These are phyloP conservation scores for Zonotrichia albicollis DNA, from an alignment of 2,797 vertebrate species.

Conservation along the genomic window DNA sequence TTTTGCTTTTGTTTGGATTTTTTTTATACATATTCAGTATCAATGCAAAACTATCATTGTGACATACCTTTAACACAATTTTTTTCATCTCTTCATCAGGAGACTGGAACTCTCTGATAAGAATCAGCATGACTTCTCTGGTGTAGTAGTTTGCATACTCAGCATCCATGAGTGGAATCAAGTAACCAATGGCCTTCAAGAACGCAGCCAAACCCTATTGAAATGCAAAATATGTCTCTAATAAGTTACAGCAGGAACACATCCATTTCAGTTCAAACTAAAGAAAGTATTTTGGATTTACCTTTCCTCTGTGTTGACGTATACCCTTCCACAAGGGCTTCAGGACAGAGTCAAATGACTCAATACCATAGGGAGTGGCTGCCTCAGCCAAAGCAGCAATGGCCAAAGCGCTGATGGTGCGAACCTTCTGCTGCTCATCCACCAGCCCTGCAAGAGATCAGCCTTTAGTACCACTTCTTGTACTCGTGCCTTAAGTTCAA, in stretches of 20 bases:
- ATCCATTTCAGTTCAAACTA: not conserved
- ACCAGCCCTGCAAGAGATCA: constrained; percentile 85
- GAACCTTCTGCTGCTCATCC: constrained; percentile 98
- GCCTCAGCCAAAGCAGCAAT: constrained; percentile 98
- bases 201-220: constrained; percentile 95
- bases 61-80: constrained; percentile 93
- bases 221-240: not conserved
- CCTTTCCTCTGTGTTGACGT: constrained; percentile 98
- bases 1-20: not conserved
- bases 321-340: constrained; percentile 99
- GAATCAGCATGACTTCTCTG: constrained; percentile 98
- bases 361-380: constrained; percentile 96
- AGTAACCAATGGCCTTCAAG: constrained; percentile 97
- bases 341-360: constrained; percentile 97
- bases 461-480: not conserved
- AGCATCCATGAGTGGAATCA: constrained; percentile 98
- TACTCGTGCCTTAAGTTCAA: not conserved
- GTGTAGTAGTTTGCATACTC: constrained; percentile 99
- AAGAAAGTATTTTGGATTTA: constrained; percentile 28
- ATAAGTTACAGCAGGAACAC: not conserved
- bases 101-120: constrained; percentile 99
- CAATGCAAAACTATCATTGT: not conserved
- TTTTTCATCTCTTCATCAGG: constrained; percentile 99
- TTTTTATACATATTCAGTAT: not conserved
- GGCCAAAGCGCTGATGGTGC: constrained; percentile 97